A percentile compares a stretch with the other conserved stretches of the same genome.
Evolutionary conservation across 2,113 vertebrate genomes (phyloP).

Genomic region (Podarcis cretensis): DNA sequence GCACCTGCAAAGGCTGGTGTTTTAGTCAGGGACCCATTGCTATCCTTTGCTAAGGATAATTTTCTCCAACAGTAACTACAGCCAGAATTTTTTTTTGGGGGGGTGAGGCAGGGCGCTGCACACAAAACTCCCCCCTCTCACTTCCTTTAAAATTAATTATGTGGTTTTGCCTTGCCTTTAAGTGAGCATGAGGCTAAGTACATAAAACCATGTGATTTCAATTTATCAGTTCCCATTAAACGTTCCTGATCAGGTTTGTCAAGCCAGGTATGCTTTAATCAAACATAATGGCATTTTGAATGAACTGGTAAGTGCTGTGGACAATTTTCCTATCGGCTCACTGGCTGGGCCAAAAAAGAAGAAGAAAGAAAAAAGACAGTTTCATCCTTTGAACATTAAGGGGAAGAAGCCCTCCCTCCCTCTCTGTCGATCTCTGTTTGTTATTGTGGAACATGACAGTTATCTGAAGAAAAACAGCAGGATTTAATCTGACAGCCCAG

Average conservation of each 20-base stretch:
- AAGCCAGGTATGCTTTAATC: conserved; percentile 58
- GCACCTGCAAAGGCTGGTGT: not conserved
- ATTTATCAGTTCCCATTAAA: conserved; percentile 62
- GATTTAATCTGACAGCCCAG: conserved; percentile 81
- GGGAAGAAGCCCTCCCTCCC: not conserved
- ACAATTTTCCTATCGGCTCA: conserved; percentile 50
- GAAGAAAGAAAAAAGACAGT: conserved; percentile 20
- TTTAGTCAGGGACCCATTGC: no score
- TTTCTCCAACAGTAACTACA: not conserved
- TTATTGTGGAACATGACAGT: conserved; percentile 73
- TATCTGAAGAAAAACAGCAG: conserved; percentile 77
- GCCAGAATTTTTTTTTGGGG: no score
- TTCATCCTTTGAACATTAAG: conserved; percentile 60
- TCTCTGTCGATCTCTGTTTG: conserved; percentile 68
- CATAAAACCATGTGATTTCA: conserved; percentile 48
- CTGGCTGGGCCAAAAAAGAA: conserved; percentile 12
- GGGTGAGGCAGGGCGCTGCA: not conserved
- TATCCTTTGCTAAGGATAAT: not conserved
- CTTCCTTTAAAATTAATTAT: conserved; percentile 20
- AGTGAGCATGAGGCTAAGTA: conserved; percentile 35
- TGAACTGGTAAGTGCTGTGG: conserved; percentile 51
- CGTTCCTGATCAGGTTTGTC: conserved; percentile 58
- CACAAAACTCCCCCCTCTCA: conserved; percentile 29
- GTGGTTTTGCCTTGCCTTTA: conserved; percentile 36
- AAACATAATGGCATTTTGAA: conserved; percentile 61